Evolutionary conservation across 2,888 invertebrate species (phyloP).

Genomic region (Morpho helenor): DNA sequence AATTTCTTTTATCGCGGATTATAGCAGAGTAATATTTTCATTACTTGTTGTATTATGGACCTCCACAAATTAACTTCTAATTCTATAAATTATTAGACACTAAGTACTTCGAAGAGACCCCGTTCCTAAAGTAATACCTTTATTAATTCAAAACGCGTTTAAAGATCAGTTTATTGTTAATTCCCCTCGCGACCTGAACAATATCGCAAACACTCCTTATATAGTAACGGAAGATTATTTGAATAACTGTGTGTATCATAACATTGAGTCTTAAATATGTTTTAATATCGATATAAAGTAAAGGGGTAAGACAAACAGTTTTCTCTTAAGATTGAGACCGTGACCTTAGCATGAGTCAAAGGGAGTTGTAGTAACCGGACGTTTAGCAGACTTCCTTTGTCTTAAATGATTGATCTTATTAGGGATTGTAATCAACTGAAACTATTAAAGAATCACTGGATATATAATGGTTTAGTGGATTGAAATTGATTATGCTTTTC

Average conservation of each 20-base stretch:
- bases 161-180: slow-evolving; percentile 33
- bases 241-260: slow-evolving; percentile 7
- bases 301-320: slow-evolving; percentile 12
- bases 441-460: neutral
- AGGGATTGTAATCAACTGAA: neutral
- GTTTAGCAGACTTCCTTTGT: slow-evolving; percentile 6
- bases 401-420: slow-evolving; percentile 3
- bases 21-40: too few species aligned
- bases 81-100: too few species aligned
- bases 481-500: too few species aligned
- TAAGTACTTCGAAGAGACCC: slow-evolving; percentile 12
- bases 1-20: too few species aligned
- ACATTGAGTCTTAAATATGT: slow-evolving; percentile 18
- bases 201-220: slow-evolving; percentile 27
- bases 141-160: slow-evolving; percentile 31
- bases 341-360: slow-evolving; percentile 14
- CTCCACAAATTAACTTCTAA: too few species aligned
- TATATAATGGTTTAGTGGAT: too few species aligned
- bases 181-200: slow-evolving; percentile 33
- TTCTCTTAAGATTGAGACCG: slow-evolving; percentile 8
- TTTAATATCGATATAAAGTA: slow-evolving; percentile 13
- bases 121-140: slow-evolving; percentile 20
- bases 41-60: too few species aligned
- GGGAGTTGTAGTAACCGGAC: slow-evolving; percentile 6
- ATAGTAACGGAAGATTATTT: slow-evolving; percentile 17